Evolutionary conservation across 2,888 invertebrate species (phyloP), one percentile per base, ranked within the genome.

Genomic region (Spilosoma lubricipeda): DNA sequence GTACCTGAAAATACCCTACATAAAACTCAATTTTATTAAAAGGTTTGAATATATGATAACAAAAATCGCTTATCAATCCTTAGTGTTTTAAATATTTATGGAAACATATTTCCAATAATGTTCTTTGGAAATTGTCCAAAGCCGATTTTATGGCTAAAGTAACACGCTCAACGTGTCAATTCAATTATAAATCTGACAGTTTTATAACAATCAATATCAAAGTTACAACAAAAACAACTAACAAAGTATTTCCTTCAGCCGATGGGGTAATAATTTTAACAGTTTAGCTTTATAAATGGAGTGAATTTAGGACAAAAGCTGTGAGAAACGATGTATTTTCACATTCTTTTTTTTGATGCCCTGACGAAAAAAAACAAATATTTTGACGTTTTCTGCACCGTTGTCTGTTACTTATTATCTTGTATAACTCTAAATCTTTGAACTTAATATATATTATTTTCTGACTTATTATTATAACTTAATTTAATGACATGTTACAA

Each of bases 231-330:
- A 42, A 15, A 42, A 72, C 42, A 56, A 30, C 67, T 66, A 27
- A 68, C 63, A 67, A 72, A 72, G 48, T 68, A 67, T 68, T 48
- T 72, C 45, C 67, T 68, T 64, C 67, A 48, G 48, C n/a, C 30
- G 59, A 30, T 27, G 56, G 27, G 27, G n/a, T 23, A 72, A 72
- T 72, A n/a, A 72, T 67, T 67, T 56, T 52, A 67, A 52, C 36
- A 48, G 39, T 45, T 66, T 42, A 65, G n/a, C 64, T 15, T 64
- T 65, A 27, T 36, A 39, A 69, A 33, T 52, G 20, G 33, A 36
- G 36, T n/a, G 39, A 59, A 70, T 70, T 70, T 59, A 56, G 56
- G 69, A 36, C 39, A 27, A 39, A n/a, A 70, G 69, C 39, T 39
- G 69, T 56, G n/a, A 69, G 39, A 70, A 56, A 56, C n/a, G 15